These are phyloP conservation scores for Xiphophorus couchianus DNA, from an alignment of 2,113 vertebrate species.

Conservation along the genomic window DNA sequence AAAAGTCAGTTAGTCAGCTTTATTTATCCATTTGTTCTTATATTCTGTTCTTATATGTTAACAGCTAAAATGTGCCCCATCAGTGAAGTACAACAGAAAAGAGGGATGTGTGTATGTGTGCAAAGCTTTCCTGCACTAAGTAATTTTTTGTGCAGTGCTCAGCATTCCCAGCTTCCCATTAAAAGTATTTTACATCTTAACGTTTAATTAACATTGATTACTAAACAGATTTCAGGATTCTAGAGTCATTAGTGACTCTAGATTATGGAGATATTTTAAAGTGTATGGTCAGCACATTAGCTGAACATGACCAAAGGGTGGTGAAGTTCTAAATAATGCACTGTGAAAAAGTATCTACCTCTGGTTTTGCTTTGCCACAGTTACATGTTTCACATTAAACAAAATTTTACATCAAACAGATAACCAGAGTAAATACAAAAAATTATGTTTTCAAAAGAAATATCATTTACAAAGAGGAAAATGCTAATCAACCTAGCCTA, in stretches of 20 bases:
- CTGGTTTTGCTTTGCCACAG: too few species aligned
- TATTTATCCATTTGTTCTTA: constrained; percentile 17
- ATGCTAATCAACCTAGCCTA: too few species aligned
- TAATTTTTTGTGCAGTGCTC: constrained; percentile 41
- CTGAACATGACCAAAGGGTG: constrained; percentile 27
- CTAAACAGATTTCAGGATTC: constrained; percentile 34
- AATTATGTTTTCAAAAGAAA: too few species aligned
- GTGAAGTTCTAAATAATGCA: constrained; percentile 6
- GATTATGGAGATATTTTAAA: constrained; percentile 32
- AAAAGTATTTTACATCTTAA: constrained; percentile 48
- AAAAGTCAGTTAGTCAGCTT: constrained; percentile 2
- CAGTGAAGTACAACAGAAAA: background rate
- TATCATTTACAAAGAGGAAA: too few species aligned
- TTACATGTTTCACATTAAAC: too few species aligned
- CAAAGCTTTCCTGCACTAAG: constrained; percentile 4
- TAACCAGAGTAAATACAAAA: too few species aligned
- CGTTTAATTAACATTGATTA: constrained; percentile 52
- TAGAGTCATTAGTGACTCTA: constrained; percentile 47
- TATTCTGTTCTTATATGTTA: background rate
- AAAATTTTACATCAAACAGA: too few species aligned
- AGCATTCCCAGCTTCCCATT: constrained; percentile 41
- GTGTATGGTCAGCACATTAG: constrained; percentile 43
- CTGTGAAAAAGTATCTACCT: too few species aligned
- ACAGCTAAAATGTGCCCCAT: background rate
- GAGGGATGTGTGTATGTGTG: background rate